Evolutionary conservation across 2,797 vertebrate species (phyloP).

Genomic region (Orestias chungarensis): DNA sequence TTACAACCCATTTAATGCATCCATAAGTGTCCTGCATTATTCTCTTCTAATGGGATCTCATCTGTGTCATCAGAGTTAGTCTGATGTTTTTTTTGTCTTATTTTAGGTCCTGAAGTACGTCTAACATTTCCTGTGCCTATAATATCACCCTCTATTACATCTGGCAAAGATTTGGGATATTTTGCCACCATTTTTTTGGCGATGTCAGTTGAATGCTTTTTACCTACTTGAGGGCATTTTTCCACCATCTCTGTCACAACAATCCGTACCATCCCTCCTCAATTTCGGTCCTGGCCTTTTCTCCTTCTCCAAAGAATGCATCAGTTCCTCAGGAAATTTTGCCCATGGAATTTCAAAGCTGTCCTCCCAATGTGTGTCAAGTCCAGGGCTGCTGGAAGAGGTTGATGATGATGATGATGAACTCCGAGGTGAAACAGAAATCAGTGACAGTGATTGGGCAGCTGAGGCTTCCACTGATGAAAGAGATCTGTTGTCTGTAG

Average conservation of each 20-base stretch:
- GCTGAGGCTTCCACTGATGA: background rate
- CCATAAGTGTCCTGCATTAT: background rate
- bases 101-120: constrained; percentile 33
- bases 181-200: constrained; percentile 35
- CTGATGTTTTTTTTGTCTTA: constrained; percentile 40
- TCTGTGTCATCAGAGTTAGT: constrained; percentile 4
- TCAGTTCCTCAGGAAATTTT: too few relatives aligned
- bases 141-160: constrained; percentile 34
- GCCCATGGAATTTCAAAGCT: background rate
- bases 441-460: background rate
- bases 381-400: background rate
- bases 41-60: background rate
- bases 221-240: background rate
- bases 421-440: background rate
- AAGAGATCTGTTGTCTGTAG: background rate
- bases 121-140: constrained; percentile 18
- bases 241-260: background rate
- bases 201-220: background rate
- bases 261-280: background rate
- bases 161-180: constrained; percentile 39
- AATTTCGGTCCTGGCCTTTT: background rate
- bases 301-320: too few relatives aligned
- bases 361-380: background rate
- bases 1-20: background rate
- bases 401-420: constrained; percentile 1